Evolutionary conservation across 2,113 vertebrate species (phyloP).

Genomic region (Cavia porcellus): DNA sequence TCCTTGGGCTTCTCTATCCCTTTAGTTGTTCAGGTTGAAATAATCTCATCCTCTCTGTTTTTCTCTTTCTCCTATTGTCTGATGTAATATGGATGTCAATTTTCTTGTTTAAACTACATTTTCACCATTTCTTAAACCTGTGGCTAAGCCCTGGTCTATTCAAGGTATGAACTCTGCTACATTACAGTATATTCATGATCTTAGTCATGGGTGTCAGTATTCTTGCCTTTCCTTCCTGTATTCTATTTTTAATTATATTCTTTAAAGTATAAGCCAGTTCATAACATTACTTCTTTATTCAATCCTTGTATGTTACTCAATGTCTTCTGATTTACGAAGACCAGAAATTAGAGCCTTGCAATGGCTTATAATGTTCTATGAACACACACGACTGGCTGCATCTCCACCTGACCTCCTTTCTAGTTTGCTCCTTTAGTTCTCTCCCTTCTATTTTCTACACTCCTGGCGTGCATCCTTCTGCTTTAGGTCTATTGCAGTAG

Average conservation of each 20-base stretch:
- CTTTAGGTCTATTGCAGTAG: not conserved
- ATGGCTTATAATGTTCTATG: not conserved
- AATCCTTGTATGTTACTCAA: not conserved
- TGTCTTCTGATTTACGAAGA: not conserved
- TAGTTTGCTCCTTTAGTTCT: not conserved
- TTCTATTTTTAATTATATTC: not conserved
- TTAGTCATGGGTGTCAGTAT: not conserved
- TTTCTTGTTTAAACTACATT: not conserved
- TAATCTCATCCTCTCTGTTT: not conserved
- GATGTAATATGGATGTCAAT: not conserved
- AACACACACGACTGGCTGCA: not conserved
- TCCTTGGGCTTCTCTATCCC: not conserved
- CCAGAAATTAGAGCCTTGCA: not conserved
- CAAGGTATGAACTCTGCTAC: not conserved
- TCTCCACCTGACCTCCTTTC: not conserved
- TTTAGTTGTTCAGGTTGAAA: not conserved
- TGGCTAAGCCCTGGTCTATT: not conserved
- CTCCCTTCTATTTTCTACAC: fast-evolving
- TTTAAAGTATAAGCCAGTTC: not conserved
- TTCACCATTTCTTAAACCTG: not conserved
- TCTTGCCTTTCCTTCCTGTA: not conserved
- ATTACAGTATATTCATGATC: not conserved
- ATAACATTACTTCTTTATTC: not conserved
- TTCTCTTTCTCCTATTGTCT: not conserved
- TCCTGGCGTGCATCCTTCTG: not conserved